phyloP scores from a whole-genome alignment of 2,113 vertebrate species.

The Oncorhynchus keta region DNA sequence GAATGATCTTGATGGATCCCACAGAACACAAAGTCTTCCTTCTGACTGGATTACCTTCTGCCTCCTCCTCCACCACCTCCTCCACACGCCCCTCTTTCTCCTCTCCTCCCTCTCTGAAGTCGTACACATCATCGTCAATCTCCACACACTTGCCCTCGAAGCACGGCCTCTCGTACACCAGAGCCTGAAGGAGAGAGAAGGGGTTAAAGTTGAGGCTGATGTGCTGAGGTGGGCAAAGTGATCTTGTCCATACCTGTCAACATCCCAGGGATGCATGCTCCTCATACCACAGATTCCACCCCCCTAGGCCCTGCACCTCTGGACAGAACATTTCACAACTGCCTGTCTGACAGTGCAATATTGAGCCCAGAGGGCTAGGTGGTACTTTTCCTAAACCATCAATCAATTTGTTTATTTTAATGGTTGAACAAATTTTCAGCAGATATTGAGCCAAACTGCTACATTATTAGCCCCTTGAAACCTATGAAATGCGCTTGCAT shows the following conservation, averaged over 20 bases:
- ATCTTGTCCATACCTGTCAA: neutral
- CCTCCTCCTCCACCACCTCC: neutral
- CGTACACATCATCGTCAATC: conserved; percentile 75
- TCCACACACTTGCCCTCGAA: conserved; percentile 85
- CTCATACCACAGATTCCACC: conserved; percentile 11
- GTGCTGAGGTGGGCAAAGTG: neutral
- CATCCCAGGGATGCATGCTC: neutral
- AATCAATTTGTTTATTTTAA: conserved; percentile 59
- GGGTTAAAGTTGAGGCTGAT: neutral
- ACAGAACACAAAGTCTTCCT: conserved; percentile 64
- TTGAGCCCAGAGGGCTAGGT: too few species aligned
- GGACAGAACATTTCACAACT: neutral
- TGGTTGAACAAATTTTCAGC: too few species aligned
- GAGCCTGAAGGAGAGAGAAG: conserved; percentile 66
- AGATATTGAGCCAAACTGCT: too few species aligned
- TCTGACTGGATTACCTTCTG: conserved; percentile 18
- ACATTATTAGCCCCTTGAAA: too few species aligned
- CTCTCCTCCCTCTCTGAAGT: conserved; percentile 55
- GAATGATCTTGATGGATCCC: conserved; percentile 88
- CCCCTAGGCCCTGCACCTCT: conserved; percentile 60
- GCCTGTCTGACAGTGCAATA: conserved; percentile 37
- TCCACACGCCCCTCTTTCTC: conserved; percentile 37
- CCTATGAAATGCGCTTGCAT: too few species aligned
- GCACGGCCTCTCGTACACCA: conserved; percentile 88
- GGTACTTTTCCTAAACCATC: too few species aligned